phyloP scores from a whole-genome alignment of 2,888 invertebrate species.

The Phytoseiulus persimilis region DNA sequence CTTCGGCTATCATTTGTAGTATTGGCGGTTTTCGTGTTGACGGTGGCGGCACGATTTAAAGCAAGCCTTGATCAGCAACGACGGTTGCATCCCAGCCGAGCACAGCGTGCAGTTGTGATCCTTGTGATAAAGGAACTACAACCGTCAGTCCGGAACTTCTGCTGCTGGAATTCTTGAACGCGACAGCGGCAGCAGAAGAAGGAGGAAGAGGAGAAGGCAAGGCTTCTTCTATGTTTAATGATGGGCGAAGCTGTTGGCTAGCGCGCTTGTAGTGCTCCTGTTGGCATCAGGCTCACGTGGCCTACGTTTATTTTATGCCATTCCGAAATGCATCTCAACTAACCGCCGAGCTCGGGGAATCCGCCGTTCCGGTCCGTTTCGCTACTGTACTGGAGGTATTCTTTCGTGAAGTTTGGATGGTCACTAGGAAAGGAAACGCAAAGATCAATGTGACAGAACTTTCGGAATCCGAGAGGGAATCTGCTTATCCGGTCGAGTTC shows the following conservation, averaged over 20 bases:
- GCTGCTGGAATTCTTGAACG: background rate
- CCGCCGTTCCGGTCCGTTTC: too few relatives aligned
- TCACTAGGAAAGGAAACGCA: too few relatives aligned
- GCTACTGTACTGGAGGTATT: too few relatives aligned
- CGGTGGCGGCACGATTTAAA: background rate
- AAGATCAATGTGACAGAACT: too few relatives aligned
- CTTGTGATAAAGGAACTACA: background rate
- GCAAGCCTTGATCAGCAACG: background rate
- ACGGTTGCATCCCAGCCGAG: background rate
- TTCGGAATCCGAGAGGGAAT: too few relatives aligned
- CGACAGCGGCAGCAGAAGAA: background rate
- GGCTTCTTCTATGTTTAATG: background rate
- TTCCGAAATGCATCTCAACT: too few relatives aligned
- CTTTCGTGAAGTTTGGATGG: too few relatives aligned
- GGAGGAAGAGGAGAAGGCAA: background rate
- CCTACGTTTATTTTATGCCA: background rate
- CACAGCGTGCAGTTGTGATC: background rate
- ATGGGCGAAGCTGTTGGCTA: background rate
- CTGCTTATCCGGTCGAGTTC: too few relatives aligned
- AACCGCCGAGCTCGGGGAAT: too few relatives aligned
- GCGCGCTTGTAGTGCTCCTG: background rate
- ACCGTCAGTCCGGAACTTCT: background rate
- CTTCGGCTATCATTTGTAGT: background rate
- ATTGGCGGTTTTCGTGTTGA: background rate
- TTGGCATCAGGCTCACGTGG: background rate